A percentile compares a stretch with the other conserved stretches of the same genome.
Conservation (phyloP, 2,888 invertebrate genomes). For the Athripsodes cinereus region DNA sequence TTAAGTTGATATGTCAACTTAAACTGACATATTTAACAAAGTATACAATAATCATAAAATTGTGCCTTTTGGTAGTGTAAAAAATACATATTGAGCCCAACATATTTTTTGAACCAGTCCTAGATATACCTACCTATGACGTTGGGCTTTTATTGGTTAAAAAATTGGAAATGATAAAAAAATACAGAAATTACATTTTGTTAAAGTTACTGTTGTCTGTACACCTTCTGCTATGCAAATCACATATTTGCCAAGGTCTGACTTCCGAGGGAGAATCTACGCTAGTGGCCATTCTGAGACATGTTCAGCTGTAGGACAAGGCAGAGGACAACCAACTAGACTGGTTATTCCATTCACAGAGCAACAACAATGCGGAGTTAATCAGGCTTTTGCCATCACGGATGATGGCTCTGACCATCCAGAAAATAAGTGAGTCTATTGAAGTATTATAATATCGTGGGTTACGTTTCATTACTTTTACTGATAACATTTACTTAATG, state of each 20-base stretch:
- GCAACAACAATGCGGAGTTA: slow-evolving; percentile 51
- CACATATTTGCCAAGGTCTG: slow-evolving; percentile 54
- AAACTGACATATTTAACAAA: too few species aligned
- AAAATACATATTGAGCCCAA: too few species aligned
- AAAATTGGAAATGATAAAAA: too few species aligned
- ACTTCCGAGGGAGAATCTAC: slow-evolving; percentile 70
- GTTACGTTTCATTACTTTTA: neutral
- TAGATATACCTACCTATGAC: too few species aligned
- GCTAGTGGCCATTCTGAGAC: slow-evolving; percentile 70
- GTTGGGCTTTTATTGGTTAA: too few species aligned
- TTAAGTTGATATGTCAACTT: too few species aligned
- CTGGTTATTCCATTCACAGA: slow-evolving; percentile 52
- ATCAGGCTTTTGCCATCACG: slow-evolving; percentile 48
- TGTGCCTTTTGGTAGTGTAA: too few species aligned
- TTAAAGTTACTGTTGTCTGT: slow-evolving; percentile 71
- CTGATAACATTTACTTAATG: neutral
- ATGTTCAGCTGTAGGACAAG: slow-evolving; percentile 59
- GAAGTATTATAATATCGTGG: neutral
- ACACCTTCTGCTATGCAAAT: slow-evolving; percentile 64
- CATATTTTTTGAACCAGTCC: too few species aligned
- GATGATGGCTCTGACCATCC: slow-evolving; percentile 34
- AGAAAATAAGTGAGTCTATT: slow-evolving; percentile 43
- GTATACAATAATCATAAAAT: too few species aligned
- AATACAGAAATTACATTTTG: too few species aligned
- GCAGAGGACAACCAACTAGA: slow-evolving; percentile 37